These are phyloP conservation scores for Chrysina gloriosa DNA, from an alignment of 2,888 invertebrate genomes.

Conservation along the genomic window DNA sequence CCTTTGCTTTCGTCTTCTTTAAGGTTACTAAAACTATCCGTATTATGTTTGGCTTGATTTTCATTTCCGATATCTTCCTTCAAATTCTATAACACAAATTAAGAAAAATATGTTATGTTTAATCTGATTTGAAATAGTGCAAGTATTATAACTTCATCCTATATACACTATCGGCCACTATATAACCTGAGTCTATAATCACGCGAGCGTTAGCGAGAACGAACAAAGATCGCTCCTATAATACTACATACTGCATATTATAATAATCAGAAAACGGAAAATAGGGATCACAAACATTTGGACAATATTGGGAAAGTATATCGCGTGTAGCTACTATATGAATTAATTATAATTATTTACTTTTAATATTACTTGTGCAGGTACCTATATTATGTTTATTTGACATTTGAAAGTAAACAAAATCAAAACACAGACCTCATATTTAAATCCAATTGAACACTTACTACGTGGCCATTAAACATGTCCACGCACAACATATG, in stretches of 20 bases:
- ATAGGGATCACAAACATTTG: not conserved
- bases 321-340: too few relatives aligned
- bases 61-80: not conserved
- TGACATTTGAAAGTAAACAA: too few relatives aligned
- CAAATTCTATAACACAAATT: slow-evolving; percentile 6
- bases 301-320: too few relatives aligned
- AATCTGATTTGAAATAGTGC: not conserved
- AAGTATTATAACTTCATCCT: not conserved
- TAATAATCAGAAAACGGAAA: not conserved
- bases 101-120: not conserved
- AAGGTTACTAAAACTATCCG: slow-evolving; percentile 26
- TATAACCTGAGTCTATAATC: not conserved
- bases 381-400: too few relatives aligned
- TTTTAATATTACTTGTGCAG: too few relatives aligned
- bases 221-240: not conserved
- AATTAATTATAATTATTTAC: too few relatives aligned
- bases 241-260: not conserved
- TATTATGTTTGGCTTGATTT: not conserved
- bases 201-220: not conserved
- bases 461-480: too few relatives aligned
- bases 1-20: slow-evolving; percentile 41
- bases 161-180: not conserved
- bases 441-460: too few relatives aligned
- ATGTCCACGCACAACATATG: too few relatives aligned
- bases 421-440: too few relatives aligned